Percentiles rank a stretch among this genome's conserved stretches.
Evolutionary conservation across 2,113 vertebrate genomes (phyloP).

Genomic region (Seriola quinqueradiata): DNA sequence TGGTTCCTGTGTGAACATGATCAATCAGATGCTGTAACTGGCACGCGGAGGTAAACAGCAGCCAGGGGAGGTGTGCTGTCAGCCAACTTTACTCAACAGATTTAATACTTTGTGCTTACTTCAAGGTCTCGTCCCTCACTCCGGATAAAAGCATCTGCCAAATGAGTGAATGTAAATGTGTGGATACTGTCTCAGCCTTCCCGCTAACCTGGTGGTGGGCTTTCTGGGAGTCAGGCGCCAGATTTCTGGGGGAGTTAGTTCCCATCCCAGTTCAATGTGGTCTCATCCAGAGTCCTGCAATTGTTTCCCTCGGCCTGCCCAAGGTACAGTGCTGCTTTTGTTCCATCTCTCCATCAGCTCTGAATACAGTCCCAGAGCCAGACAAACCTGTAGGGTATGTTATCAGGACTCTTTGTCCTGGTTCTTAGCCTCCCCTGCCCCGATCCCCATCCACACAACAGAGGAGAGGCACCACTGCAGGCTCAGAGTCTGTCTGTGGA

Average conservation of each 20-base stretch:
- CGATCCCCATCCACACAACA: conserved; percentile 66
- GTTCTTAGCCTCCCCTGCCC: conserved; percentile 50
- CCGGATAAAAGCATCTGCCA: too few relatives aligned
- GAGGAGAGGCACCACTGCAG: conserved; percentile 56
- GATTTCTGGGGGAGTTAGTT: conserved; percentile 83
- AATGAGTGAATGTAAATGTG: too few relatives aligned
- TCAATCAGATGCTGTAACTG: not conserved
- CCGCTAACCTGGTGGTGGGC: conserved; percentile 78
- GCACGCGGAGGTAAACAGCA: not conserved
- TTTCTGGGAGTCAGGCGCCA: conserved; percentile 83
- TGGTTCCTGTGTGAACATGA: not conserved
- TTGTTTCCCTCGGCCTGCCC: conserved; percentile 87
- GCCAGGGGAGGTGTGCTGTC: too few relatives aligned
- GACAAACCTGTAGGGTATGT: conserved; percentile 83
- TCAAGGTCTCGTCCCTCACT: too few relatives aligned
- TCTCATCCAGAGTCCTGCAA: conserved; percentile 88
- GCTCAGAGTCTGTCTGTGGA: conserved; percentile 54
- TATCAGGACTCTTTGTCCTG: conserved; percentile 83
- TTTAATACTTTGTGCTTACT: too few relatives aligned
- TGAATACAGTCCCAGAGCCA: conserved; percentile 84
- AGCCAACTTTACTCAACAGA: too few relatives aligned
- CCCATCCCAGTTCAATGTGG: conserved; percentile 86
- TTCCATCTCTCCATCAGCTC: conserved; percentile 85
- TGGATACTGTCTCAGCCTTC: conserved; percentile 60
- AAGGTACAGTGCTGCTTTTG: conserved; percentile 95